Conservation (phyloP, 2,888 invertebrate genomes). For the Rhamphomyia laevipes region DNA sequence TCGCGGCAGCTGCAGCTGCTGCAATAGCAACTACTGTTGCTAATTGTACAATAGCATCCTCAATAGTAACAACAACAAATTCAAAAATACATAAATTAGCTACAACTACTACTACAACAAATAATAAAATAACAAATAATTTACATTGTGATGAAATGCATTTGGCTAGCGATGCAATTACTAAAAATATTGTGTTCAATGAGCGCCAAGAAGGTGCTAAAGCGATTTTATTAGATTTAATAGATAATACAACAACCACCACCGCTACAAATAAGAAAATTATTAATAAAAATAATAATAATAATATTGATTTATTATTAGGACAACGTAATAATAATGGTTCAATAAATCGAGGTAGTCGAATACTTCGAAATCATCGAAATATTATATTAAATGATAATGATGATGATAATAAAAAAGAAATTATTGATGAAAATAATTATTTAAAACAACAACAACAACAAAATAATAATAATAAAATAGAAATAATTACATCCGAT, state of each 20-base stretch:
- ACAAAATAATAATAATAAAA: neutral
- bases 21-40: conserved; percentile 33
- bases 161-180: conserved; percentile 34
- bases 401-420: no score
- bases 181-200: conserved; percentile 35
- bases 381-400: neutral
- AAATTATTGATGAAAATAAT: no score
- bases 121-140: neutral
- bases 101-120: neutral
- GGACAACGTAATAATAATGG: conserved; percentile 5
- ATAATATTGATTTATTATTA: no score
- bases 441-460: neutral
- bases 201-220: conserved; percentile 35
- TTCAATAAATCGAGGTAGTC: neutral
- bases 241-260: conserved; percentile 14
- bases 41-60: conserved; percentile 20
- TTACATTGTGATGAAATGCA: no score
- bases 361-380: conserved; percentile 10
- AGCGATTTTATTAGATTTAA: neutral
- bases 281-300: neutral
- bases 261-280: conserved; percentile 18
- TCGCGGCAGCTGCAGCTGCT: conserved; percentile 5
- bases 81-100: neutral
- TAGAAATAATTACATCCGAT: no score
- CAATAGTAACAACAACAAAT: conserved; percentile 10